These are phyloP conservation scores for Salvelinus alpinus DNA, from an alignment of 2,113 vertebrate genomes.

Conservation along the genomic window DNA sequence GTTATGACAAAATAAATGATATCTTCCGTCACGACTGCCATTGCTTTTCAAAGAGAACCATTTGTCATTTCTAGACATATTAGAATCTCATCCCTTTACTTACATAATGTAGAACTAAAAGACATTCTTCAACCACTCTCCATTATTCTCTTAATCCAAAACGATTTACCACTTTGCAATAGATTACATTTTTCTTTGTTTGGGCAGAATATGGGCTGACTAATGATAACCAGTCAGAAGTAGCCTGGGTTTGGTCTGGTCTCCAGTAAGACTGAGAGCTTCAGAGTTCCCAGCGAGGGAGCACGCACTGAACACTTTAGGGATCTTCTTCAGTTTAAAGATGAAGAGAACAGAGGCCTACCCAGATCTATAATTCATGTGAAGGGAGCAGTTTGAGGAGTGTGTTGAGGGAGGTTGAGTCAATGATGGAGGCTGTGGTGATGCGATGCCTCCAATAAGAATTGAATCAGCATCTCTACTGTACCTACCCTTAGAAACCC, in stretches of 20 bases:
- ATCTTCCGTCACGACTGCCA: too few relatives aligned
- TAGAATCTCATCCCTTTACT: too few relatives aligned
- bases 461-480: neutral
- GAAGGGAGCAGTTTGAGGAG: conserved; percentile 46
- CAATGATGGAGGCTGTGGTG: conserved; percentile 23
- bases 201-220: conserved; percentile 32
- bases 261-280: conserved; percentile 29
- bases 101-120: too few relatives aligned
- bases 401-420: conserved; percentile 26
- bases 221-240: conserved; percentile 42
- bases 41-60: too few relatives aligned
- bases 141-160: too few relatives aligned
- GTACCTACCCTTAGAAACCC: too few relatives aligned
- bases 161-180: too few relatives aligned
- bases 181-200: conserved; percentile 9
- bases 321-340: conserved; percentile 63
- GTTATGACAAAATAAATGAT: too few relatives aligned
- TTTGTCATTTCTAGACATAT: too few relatives aligned
- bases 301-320: conserved; percentile 31
- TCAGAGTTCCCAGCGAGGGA: conserved; percentile 40
- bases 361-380: conserved; percentile 66
- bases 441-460: conserved; percentile 19
- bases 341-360: conserved; percentile 54
- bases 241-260: conserved; percentile 51
- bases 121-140: too few relatives aligned